These are phyloP conservation scores for Pardalotus punctatus DNA, from an alignment of 2,113 vertebrate species.

Conservation along the genomic window DNA sequence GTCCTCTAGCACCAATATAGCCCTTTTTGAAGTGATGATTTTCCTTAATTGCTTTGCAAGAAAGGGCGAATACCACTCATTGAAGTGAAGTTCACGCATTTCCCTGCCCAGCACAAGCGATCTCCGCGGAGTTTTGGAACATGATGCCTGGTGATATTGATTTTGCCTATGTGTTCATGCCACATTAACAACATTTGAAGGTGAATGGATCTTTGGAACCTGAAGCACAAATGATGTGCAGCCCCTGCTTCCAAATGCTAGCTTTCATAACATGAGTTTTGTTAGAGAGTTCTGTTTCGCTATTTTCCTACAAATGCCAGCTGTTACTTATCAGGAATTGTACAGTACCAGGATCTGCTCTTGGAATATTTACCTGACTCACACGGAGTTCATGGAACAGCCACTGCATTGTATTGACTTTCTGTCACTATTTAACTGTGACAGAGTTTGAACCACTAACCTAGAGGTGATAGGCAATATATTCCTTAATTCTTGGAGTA, in stretches of 20 bases:
- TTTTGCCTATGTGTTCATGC: neutral
- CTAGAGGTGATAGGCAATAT: conserved; percentile 23
- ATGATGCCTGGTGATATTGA: neutral
- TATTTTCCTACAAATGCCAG: neutral
- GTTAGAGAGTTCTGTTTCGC: neutral
- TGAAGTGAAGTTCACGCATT: neutral
- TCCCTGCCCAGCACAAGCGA: neutral
- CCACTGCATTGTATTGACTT: neutral
- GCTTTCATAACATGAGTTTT: neutral
- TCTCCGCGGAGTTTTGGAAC: neutral
- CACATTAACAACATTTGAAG: neutral
- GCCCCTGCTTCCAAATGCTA: neutral
- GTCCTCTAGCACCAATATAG: neutral
- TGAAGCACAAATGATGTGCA: neutral
- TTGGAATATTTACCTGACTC: neutral
- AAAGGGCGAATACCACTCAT: neutral
- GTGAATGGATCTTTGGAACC: neutral
- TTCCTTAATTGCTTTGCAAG: neutral
- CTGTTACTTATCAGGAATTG: conserved; percentile 16
- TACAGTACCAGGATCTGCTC: neutral
- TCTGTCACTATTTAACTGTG: neutral
- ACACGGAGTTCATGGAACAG: neutral
- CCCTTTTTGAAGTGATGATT: neutral
- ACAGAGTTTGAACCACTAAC: conserved; percentile 18
- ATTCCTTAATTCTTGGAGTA: neutral